Percentiles rank a stretch among this genome's conserved stretches.
Evolutionary conservation across 2,113 vertebrate species (phyloP).

Genomic region (Talpa occidentalis): DNA sequence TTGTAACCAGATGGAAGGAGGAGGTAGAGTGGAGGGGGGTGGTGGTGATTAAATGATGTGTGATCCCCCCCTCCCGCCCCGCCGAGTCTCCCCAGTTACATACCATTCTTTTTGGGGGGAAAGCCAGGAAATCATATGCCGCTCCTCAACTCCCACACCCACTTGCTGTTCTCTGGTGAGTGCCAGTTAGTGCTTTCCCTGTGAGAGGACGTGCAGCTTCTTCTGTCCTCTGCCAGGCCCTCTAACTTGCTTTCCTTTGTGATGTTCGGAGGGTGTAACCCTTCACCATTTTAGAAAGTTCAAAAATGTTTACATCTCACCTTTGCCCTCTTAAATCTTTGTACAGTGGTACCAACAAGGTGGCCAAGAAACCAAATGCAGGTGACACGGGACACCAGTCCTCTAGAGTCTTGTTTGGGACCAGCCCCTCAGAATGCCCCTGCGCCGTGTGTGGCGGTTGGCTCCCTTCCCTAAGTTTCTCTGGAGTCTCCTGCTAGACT

Average conservation of each 20-base stretch:
- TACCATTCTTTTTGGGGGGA: not conserved
- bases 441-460: not conserved
- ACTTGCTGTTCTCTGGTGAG: not conserved
- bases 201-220: rapidly evolving
- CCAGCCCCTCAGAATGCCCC: not conserved
- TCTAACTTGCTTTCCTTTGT: not conserved
- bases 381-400: not conserved
- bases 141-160: constrained; percentile 8
- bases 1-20: constrained; percentile 55
- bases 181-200: not conserved
- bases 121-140: constrained; percentile 6
- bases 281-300: not conserved
- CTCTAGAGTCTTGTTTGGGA: not conserved
- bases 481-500: constrained; percentile 6
- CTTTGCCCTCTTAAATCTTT: constrained; percentile 12
- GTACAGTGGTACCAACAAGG: not conserved
- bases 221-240: not conserved
- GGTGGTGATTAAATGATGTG: not conserved
- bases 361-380: not conserved
- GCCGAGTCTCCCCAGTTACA: not conserved
- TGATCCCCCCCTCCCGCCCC: no score
- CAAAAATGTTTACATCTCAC: not conserved
- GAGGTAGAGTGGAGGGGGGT: constrained; percentile 25
- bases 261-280: not conserved
- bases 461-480: not conserved